Base-by-base conservation (phyloP, 2,888 invertebrate species). In the Drosophila vallismaia region DNA sequence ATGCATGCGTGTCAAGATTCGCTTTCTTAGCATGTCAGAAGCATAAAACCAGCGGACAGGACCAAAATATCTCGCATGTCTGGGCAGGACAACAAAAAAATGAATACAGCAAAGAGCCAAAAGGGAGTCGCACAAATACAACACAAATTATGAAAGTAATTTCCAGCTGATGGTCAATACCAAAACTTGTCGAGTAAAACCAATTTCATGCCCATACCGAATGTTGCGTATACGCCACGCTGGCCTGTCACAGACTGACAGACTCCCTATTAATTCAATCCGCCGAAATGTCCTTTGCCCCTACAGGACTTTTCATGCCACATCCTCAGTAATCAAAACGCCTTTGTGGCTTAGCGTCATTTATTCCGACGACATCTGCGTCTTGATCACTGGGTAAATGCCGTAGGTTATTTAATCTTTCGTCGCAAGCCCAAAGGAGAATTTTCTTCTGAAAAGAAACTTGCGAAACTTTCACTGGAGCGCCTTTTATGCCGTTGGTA, bases 161-260 rank as follows among this genome's bases (percentile, higher is more conserved):
- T 28, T 48, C 5, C 9, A 49, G 40, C 7, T 40, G 40, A 52
- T 50, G 52, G 52, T 44, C 64, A 44, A 33, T 42, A 40, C 42
- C 10, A 64, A 36, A 52, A 64, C 44, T 45, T 64, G 33, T 52
- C 44, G 64, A 28, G 52, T 63, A 24, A 31, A 67, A 58, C 58
- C 73, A 73, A 73, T 80, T 75, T 70, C 73, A 70, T 69, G 53
- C 42, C 55, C 55, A 67, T 76, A 45, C 56, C 46, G 66, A 74
- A 76, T 86, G 78, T 76, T 74, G 62, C 69, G 84, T 76, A 83
- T 86, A 80, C 84, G 76, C 66, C 75, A 54, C 81, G 75, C 63
- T 76, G 77, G 59, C 67, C 60, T 49, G 58, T 52, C 75, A 70
- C 5, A 24, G 31, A 24, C n/a, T 12, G 14, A 57, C 12, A 24